Evolutionary conservation across 2,113 vertebrate species (phyloP).

Genomic region (Salvelinus namaycush): DNA sequence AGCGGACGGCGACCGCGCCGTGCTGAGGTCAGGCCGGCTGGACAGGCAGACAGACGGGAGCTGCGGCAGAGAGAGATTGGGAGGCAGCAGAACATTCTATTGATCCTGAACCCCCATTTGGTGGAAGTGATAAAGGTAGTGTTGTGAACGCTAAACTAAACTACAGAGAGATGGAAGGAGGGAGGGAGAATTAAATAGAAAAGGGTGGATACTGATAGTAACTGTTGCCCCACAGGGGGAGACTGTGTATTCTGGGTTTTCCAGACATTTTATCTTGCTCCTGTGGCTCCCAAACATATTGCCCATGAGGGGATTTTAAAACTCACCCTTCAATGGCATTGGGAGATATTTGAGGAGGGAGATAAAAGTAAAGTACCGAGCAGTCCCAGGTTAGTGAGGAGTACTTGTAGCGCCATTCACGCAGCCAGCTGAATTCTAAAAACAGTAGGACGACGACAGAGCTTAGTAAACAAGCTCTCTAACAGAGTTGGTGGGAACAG

Average conservation of each 20-base stretch:
- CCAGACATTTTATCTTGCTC: conserved; percentile 47
- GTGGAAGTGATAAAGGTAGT: conserved; percentile 21
- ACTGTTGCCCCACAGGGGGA: too few species aligned
- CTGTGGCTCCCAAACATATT: conserved; percentile 26
- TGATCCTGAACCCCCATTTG: conserved; percentile 25
- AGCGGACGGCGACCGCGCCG: conserved; percentile 51
- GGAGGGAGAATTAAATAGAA: neutral
- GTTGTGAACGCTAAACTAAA: conserved; percentile 22
- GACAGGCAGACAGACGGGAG: too few species aligned
- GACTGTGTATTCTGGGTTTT: too few species aligned
- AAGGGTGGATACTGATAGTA: neutral
- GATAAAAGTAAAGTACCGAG: conserved; percentile 47
- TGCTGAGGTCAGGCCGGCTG: conserved; percentile 58
- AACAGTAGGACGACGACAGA: neutral
- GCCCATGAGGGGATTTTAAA: neutral
- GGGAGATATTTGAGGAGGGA: conserved; percentile 35
- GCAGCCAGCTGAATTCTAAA: neutral
- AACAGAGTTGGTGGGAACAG: neutral
- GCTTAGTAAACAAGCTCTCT: neutral
- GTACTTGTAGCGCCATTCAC: neutral
- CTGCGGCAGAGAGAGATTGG: conserved; percentile 38
- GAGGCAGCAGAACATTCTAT: neutral
- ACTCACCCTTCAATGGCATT: conserved; percentile 40
- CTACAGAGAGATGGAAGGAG: neutral
- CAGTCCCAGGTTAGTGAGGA: conserved; percentile 34